Evolutionary conservation across 92 coral and sea anemone genomes (phyloP).

Genomic region (Siderastrea siderea): DNA sequence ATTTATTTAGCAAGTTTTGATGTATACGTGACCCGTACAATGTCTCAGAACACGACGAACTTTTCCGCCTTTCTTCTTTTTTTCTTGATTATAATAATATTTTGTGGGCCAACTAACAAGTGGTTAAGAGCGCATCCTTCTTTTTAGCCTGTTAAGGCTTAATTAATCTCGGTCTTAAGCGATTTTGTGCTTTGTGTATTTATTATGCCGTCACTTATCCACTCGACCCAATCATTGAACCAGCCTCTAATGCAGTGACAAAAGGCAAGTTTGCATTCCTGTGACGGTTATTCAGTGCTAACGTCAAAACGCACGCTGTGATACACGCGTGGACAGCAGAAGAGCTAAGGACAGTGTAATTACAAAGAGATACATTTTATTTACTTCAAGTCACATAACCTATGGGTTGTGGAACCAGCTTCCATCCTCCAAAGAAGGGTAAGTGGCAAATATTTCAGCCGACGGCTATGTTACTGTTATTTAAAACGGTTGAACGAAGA

Average conservation of each 20-base stretch:
- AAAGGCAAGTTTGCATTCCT: conserved; percentile 48
- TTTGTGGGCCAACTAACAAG: not conserved
- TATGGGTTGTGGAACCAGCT: conserved; percentile 53
- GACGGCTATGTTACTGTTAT: not conserved
- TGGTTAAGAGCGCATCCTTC: not conserved
- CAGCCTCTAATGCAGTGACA: conserved; percentile 22
- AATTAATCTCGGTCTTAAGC: conserved; percentile 16
- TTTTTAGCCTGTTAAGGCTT: conserved; percentile 6
- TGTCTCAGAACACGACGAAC: not conserved
- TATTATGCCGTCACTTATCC: conserved; percentile 45
- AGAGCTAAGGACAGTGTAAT: too few species aligned
- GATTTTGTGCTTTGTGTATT: conserved; percentile 7
- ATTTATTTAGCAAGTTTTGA: not conserved
- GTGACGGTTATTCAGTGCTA: conserved; percentile 10
- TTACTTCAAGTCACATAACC: not conserved
- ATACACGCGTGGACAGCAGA: conserved; percentile 7
- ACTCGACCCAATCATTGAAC: conserved; percentile 26
- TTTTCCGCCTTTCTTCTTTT: not conserved
- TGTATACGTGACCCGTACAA: conserved; percentile 1
- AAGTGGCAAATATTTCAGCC: not conserved
- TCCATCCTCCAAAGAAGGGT: conserved; percentile 28
- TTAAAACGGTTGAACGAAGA: not conserved
- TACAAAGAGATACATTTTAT: not conserved
- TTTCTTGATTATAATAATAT: not conserved
- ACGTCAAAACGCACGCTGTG: conserved; percentile 16